A percentile compares a stretch with the other conserved stretches of the same genome.
These are phyloP conservation scores for Nannospalax galili DNA, from an alignment of 2,113 vertebrate species.

Conservation along the genomic window DNA sequence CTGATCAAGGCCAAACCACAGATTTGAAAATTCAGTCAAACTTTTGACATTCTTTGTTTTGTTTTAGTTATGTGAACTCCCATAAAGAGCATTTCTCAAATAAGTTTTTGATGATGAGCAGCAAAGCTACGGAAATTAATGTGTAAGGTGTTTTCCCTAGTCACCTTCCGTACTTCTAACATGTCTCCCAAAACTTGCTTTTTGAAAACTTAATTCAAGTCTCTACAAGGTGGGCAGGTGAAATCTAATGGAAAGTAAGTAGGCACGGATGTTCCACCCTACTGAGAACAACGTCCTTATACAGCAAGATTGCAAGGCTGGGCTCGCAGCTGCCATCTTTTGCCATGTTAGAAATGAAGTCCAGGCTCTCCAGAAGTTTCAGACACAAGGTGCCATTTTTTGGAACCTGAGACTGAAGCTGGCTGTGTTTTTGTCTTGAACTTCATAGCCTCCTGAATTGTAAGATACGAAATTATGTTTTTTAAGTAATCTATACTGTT, in stretches of 20 bases:
- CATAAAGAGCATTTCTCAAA: background rate
- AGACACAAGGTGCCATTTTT: background rate
- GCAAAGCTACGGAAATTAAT: background rate
- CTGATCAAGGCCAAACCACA: background rate
- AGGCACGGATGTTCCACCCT: no score
- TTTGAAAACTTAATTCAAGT: background rate
- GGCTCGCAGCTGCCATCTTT: background rate
- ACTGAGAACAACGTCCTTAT: background rate
- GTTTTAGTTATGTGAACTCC: background rate
- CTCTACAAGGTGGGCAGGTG: background rate
- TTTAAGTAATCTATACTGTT: background rate
- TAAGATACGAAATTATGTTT: background rate
- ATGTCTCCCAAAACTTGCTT: background rate
- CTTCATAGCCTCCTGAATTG: background rate
- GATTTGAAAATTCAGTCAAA: background rate
- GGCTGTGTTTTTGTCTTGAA: background rate
- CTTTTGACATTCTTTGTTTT: background rate
- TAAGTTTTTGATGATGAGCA: background rate
- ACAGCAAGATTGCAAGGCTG: background rate
- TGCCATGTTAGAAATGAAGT: background rate
- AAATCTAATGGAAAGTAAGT: background rate
- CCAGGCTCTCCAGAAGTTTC: background rate
- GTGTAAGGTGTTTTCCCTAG: background rate
- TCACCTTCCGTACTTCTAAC: background rate
- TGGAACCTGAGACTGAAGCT: background rate